phyloP scores from a whole-genome alignment of 2,888 invertebrate species.

The Poecilobothrus nobilitatus region DNA sequence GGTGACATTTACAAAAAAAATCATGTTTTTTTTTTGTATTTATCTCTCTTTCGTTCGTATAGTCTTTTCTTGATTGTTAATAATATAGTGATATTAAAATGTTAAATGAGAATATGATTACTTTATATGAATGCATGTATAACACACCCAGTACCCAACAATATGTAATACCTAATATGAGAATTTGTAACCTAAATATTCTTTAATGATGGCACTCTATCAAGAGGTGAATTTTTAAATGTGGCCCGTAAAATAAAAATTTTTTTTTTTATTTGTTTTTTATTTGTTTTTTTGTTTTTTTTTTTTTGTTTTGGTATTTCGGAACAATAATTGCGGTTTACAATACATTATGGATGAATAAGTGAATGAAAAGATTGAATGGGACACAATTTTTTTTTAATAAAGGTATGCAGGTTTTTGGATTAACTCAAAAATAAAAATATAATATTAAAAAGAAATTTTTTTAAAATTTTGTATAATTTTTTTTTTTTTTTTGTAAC shows the following conservation, averaged over 20 bases:
- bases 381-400: neutral
- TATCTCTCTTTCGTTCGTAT: too few relatives aligned
- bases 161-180: neutral
- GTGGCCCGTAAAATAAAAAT: too few relatives aligned
- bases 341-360: neutral
- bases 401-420: neutral
- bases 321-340: neutral
- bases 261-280: neutral
- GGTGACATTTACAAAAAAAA: neutral
- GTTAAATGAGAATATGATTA: too few relatives aligned
- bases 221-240: too few relatives aligned
- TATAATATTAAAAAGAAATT: too few relatives aligned
- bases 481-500: too few relatives aligned
- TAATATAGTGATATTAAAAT: too few relatives aligned
- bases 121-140: too few relatives aligned
- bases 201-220: neutral
- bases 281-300: neutral
- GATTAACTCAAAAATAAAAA: neutral
- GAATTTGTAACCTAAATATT: neutral
- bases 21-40: too few relatives aligned
- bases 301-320: neutral
- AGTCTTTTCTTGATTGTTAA: too few relatives aligned
- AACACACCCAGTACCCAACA: neutral
- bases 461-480: too few relatives aligned
- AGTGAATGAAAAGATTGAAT: too few relatives aligned